Evolutionary conservation across 2,113 vertebrate genomes (phyloP).

Genomic region (Entosphenus tridentatus): DNA sequence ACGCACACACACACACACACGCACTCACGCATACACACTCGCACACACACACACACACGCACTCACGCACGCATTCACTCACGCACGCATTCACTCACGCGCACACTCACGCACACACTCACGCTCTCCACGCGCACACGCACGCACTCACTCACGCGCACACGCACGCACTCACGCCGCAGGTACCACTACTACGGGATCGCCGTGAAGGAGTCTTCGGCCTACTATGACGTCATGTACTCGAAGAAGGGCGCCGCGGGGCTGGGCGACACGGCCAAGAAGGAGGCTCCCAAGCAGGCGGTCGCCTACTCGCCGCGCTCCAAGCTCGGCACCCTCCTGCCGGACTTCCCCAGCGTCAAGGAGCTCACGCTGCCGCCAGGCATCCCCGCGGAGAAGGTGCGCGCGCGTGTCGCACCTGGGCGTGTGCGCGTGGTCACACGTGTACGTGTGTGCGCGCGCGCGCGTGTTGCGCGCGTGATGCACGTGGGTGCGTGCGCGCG

Average conservation of each 20-base stretch:
- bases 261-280: conserved; percentile 97
- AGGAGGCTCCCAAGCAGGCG: conserved; percentile 96
- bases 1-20: not conserved
- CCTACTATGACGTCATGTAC: conserved; percentile 99
- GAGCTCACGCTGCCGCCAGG: conserved; percentile 92
- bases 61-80: not conserved
- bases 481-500: too few species aligned
- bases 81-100: conserved; percentile 8
- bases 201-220: conserved; percentile 87
- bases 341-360: conserved; percentile 99
- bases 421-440: too few species aligned
- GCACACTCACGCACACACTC: conserved; percentile 8
- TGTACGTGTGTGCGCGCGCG: too few species aligned
- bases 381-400: conserved; percentile 98
- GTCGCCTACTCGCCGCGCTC: conserved; percentile 98
- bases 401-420: conserved; percentile 37
- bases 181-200: conserved; percentile 99
- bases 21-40: not conserved
- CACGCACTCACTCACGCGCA: conserved; percentile 6
- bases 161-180: conserved; percentile 11
- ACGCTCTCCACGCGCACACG: conserved; percentile 7
- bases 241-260: conserved; percentile 96
- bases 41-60: not conserved
- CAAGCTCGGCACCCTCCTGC: conserved; percentile 92
- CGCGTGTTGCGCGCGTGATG: too few species aligned